Percentiles rank a stretch among this genome's conserved stretches.
Evolutionary conservation across 2,888 invertebrate genomes (phyloP).

Genomic region (Drosophila longiperda): DNA sequence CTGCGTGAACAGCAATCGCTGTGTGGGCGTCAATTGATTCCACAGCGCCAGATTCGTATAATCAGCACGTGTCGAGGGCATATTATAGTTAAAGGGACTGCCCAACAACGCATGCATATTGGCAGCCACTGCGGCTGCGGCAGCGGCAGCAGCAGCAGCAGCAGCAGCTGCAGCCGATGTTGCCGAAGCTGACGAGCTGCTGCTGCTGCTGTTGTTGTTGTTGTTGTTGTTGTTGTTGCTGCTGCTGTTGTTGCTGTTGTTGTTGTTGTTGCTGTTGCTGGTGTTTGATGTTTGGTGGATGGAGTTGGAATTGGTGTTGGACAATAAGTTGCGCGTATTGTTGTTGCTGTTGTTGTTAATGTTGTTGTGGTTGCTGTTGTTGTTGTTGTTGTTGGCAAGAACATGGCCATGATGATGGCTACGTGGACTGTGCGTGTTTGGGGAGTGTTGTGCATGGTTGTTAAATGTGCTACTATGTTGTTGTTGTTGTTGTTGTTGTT

Average conservation of each 20-base stretch:
- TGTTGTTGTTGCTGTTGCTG: conserved; percentile 8
- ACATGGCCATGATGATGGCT: conserved; percentile 69
- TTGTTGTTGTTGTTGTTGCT: conserved; percentile 12
- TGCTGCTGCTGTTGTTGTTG: conserved; percentile 3
- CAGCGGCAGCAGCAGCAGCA: conserved; percentile 44
- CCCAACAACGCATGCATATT: conserved; percentile 65
- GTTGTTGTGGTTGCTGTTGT: conserved; percentile 28
- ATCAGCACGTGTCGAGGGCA: conserved; percentile 74
- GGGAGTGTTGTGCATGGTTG: conserved; percentile 64
- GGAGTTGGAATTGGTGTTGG: conserved; percentile 22
- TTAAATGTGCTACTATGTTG: conserved; percentile 63
- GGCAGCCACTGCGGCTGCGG: conserved; percentile 62
- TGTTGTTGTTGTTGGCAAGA: conserved; percentile 57
- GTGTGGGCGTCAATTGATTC: conserved; percentile 82
- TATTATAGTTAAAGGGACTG: conserved; percentile 76
- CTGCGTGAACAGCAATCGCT: conserved; percentile 78
- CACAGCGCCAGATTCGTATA: conserved; percentile 83
- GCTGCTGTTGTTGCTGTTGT: background rate
- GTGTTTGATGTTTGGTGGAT: conserved; percentile 20
- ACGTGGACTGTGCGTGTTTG: conserved; percentile 60
- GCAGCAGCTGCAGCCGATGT: conserved; percentile 31
- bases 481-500: conserved; percentile 68
- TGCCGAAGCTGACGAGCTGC: conserved; percentile 14
- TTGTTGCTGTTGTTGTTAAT: conserved; percentile 48
- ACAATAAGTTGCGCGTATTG: conserved; percentile 38